Evolutionary conservation across 2,888 invertebrate genomes (phyloP).

Genomic region (Lomographa bimaculata): DNA sequence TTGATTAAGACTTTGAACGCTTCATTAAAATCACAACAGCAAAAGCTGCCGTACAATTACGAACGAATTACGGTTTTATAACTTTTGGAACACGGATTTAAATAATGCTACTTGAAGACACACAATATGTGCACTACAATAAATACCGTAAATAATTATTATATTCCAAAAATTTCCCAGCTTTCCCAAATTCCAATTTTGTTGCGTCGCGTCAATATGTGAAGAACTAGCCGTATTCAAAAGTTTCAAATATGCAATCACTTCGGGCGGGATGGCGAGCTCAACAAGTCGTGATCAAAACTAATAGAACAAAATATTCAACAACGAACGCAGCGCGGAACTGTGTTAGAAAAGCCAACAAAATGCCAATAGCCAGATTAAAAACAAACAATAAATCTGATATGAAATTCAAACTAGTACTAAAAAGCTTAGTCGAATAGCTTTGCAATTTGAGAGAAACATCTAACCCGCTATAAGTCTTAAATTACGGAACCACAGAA

Average conservation of each 20-base stretch:
- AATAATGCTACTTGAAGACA: not conserved
- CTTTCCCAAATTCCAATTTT: too few relatives aligned
- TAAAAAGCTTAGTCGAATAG: constrained; percentile 6
- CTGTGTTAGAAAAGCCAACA: constrained; percentile 14
- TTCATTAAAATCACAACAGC: constrained; percentile 1
- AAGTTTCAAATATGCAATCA: constrained; percentile 12
- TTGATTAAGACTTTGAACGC: not conserved
- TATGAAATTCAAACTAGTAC: not conserved
- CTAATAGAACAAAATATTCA: constrained; percentile 11
- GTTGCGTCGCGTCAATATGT: not conserved
- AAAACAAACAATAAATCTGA: constrained; percentile 1
- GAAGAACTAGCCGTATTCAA: constrained; percentile 4
- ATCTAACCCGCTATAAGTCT: too few relatives aligned
- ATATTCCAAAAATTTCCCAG: not conserved
- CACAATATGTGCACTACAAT: not conserved
- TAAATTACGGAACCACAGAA: constrained; percentile 16
- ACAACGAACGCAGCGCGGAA: constrained; percentile 14
- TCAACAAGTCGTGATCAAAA: constrained; percentile 20
- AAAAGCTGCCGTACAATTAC: not conserved
- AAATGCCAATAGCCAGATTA: constrained; percentile 17
- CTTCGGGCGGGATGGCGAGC: constrained; percentile 1
- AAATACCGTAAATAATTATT: too few relatives aligned
- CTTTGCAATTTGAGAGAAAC: too few relatives aligned
- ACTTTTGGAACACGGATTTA: not conserved
- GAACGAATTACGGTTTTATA: not conserved